Evolutionary conservation across 2,888 invertebrate genomes (phyloP), one percentile per base, ranked within the genome.

Genomic region (Altica lythri): DNA sequence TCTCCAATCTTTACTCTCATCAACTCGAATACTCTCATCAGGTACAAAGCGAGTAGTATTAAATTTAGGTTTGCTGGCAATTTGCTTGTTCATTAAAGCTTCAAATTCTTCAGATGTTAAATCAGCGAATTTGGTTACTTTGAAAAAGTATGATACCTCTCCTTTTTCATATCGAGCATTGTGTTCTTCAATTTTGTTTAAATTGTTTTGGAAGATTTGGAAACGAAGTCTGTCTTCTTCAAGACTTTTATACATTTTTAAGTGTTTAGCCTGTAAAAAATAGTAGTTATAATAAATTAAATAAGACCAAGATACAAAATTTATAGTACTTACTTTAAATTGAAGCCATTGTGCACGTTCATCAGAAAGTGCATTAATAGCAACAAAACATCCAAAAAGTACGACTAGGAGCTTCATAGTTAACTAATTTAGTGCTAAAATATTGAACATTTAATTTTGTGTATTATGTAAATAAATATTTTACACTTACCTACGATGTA

Each of bases 1-100:
- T 53, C 81, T 74, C 82, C 82, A 83, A 67, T 83, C 81, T 4
- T n/a, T n/a, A n/a, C n/a, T n/a, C n/a, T n/a, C n/a, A n/a, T n/a
- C n/a, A n/a, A n/a, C n/a, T n/a, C n/a, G n/a, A n/a, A n/a, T n/a
- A n/a, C n/a, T n/a, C n/a, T n/a, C n/a, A n/a, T n/a, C n/a, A n/a
- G n/a, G 35, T 30, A 12, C 30, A 30, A n/a, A 35, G 4, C 2
- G 35, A 16, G 16, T 35, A 2, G 9, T 4, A 16, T 35, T 35
- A 2, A 35, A 35, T 17, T 16, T 5, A 4, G 37, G 47, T 37
- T 37, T 47, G n/a, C 8, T 37, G 2, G 35, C 8, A 13, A 34
- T 14, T 8, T 48, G 37, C 4, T 4, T 9, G 8, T 49, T 50
- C 38, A 59, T 50, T 9, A 27, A 19, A 1, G 34, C 13, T 29